phyloP scores from a whole-genome alignment of 2,797 vertebrate species.

The Gymnocypris eckloni region DNA sequence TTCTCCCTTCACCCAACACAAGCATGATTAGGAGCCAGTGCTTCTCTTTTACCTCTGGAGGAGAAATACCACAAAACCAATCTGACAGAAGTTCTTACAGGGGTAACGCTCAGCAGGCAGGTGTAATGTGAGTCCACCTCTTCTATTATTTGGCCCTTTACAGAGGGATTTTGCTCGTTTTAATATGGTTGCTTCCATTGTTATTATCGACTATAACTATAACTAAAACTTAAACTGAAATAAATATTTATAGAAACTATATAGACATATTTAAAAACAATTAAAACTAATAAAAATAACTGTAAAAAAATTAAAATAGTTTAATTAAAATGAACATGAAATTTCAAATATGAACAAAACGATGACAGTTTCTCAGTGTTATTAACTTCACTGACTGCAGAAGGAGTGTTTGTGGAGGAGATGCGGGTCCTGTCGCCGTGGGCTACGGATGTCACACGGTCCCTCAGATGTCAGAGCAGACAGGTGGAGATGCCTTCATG shows the following conservation, averaged over 20 bases:
- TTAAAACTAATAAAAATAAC: neutral
- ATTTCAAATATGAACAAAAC: neutral
- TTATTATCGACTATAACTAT: too few relatives aligned
- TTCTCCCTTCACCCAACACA: neutral
- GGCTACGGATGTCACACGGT: conserved; percentile 29
- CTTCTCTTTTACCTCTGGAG: neutral
- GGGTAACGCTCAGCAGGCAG: conserved; percentile 7
- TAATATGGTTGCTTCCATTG: neutral
- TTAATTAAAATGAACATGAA: neutral
- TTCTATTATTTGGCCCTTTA: neutral
- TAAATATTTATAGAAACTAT: too few relatives aligned
- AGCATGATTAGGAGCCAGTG: neutral
- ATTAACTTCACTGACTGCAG: conserved; percentile 4
- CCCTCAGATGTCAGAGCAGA: conserved; percentile 45
- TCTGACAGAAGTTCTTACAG: conserved; percentile 2
- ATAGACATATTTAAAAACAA: neutral
- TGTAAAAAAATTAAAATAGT: neutral
- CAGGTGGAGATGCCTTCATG: conserved; percentile 56
- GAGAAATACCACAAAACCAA: conserved; percentile 24
- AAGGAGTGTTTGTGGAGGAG: conserved; percentile 10
- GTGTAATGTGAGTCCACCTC: conserved; percentile 9
- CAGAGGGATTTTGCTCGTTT: neutral
- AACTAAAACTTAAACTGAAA: too few relatives aligned
- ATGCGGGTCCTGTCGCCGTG: conserved; percentile 32
- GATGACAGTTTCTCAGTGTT: neutral